Evolutionary conservation across 30 jellyfish, hydroid and myxozoan species (phyloP).

Genomic region (Chironex yamaguchii): DNA sequence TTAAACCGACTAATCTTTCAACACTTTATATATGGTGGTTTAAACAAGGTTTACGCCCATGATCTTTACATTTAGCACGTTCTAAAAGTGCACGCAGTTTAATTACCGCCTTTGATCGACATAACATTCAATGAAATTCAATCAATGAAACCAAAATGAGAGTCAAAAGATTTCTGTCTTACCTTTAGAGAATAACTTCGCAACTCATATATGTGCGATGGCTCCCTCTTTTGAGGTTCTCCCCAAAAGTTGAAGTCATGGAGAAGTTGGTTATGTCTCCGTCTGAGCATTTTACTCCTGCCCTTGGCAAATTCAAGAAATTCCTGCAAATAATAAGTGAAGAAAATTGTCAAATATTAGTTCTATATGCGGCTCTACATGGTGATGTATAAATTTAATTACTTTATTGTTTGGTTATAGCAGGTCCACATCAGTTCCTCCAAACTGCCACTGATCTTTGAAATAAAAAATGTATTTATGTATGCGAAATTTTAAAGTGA

Average conservation of each 20-base stretch:
- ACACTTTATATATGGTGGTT: too few species aligned
- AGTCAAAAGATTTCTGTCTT: conserved; percentile 58
- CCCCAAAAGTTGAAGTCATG: conserved; percentile 94
- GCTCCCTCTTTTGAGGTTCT: conserved; percentile 82
- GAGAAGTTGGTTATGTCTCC: conserved; percentile 83
- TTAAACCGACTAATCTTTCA: too few species aligned
- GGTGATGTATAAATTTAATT: too few species aligned
- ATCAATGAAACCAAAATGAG: conserved; percentile 96
- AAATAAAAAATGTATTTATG: not conserved
- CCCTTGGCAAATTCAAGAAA: conserved; percentile 59
- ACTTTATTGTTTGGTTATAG: too few species aligned
- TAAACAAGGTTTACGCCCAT: too few species aligned
- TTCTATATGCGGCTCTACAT: too few species aligned
- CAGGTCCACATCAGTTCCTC: too few species aligned
- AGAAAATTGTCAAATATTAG: not conserved
- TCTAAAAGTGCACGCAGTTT: too few species aligned
- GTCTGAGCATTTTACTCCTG: conserved; percentile 66
- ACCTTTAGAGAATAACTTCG: conserved; percentile 93
- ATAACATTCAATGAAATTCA: conserved; percentile 73
- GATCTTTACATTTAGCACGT: too few species aligned
- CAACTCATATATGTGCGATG: conserved; percentile 93
- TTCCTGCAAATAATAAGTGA: conserved; percentile 48
- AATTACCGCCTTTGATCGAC: too few species aligned
- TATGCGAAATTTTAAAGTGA: too few species aligned
- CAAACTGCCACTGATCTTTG: too few species aligned